Base-by-base conservation (phyloP, 2,797 vertebrate species). In the Coreius guichenoti region DNA sequence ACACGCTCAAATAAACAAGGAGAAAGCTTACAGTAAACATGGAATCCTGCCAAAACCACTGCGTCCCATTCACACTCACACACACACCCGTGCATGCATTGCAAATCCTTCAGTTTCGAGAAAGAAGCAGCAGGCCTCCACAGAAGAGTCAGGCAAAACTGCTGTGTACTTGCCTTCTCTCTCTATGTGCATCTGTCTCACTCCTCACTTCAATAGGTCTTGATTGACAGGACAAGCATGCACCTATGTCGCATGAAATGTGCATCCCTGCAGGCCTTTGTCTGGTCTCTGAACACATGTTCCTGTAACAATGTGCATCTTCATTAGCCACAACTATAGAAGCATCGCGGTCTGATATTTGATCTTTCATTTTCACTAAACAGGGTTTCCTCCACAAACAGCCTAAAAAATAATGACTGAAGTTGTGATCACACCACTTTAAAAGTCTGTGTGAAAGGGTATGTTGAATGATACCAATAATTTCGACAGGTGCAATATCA, bases 231-330 rank as follows among this genome's bases (percentile, higher is more conserved):
- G 80, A 85, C 86, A 82, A 79, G 58, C 74, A 54, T 83, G 80
- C 84, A 90, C 88, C 89, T 86, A 84, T 86, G 72, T 79, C 47
- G 63, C 86, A 88, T 82, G 81, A 90, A 85, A 90, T 86, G 84
- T 39, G 56, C 33, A 39, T 75, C 83, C 83, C 84, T 89, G 76
- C 80, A 67, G 84, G 78, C 74, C 11, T 74, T 83, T 82, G 79
- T 86, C 74, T 82, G 36, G 23, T 63, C 49, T 54, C 78, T 33
- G 77, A 83, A 86, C 84, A 81, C 67, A 73, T 84, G 74, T 82
- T 56, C 82, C 61, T 82, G 56, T n/a, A 73, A 49, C 65, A 75
- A 31, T 77, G 51, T 58, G 84, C 76, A 77, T 86, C 83, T 89
- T 87, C 56, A 89, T 86, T 89, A 86, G 61, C 33, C 47, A 78